These are phyloP conservation scores for Poeciliopsis gracilis DNA, from an alignment of 2,797 vertebrate species.

Conservation along the genomic window DNA sequence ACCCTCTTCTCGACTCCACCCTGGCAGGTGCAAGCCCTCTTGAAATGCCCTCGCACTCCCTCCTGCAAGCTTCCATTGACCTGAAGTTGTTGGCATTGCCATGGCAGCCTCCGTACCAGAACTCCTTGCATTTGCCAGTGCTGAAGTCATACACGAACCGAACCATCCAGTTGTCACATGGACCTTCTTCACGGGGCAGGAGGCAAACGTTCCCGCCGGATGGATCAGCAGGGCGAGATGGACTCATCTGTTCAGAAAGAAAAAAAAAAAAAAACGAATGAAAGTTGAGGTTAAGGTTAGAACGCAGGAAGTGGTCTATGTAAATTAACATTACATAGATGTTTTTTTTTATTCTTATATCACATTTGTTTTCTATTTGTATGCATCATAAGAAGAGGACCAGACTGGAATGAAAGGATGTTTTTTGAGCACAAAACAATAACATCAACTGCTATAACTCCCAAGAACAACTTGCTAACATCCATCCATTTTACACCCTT, in stretches of 20 bases:
- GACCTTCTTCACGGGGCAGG: slow-evolving; percentile 84
- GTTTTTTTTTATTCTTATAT: not conserved
- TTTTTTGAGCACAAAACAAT: not conserved
- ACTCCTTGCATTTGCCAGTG: slow-evolving; percentile 84
- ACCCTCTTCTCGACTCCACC: slow-evolving; percentile 32
- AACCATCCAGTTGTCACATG: slow-evolving; percentile 86
- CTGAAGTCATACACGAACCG: slow-evolving; percentile 85
- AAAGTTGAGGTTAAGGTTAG: not conserved
- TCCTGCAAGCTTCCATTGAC: slow-evolving; percentile 84
- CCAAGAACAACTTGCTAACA: not conserved
- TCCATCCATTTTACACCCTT: too few species aligned
- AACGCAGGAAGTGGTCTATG: not conserved
- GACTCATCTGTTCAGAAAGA: slow-evolving; percentile 14
- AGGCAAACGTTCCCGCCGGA: slow-evolving; percentile 72
- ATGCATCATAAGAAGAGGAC: not conserved
- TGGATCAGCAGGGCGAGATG: slow-evolving; percentile 27
- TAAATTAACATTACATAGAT: not conserved
- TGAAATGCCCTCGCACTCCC: slow-evolving; percentile 68
- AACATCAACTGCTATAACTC: not conserved
- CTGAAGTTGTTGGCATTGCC: slow-evolving; percentile 92
- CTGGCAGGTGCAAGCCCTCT: slow-evolving; percentile 34
- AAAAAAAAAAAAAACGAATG: not conserved
- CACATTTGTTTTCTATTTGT: not conserved
- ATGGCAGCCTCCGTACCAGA: slow-evolving; percentile 92
- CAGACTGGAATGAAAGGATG: not conserved